These are phyloP conservation scores for Mionectes macconnelli DNA, from an alignment of 2,113 vertebrate species.

Conservation along the genomic window DNA sequence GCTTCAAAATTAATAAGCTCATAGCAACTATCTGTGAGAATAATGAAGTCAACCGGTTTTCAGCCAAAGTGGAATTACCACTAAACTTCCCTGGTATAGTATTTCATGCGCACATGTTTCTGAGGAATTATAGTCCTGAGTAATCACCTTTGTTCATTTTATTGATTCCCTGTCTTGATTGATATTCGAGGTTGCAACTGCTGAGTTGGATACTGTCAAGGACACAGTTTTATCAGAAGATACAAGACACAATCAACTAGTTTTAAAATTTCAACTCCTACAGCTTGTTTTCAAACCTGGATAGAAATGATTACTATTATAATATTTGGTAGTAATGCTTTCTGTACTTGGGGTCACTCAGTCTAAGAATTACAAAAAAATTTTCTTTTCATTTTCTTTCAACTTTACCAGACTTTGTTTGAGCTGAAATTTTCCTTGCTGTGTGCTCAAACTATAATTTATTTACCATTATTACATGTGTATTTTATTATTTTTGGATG, in stretches of 20 bases:
- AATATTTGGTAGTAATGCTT: neutral
- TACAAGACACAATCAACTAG: neutral
- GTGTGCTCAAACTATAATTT: neutral
- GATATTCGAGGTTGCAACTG: neutral
- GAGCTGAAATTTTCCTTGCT: neutral
- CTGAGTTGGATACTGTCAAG: neutral
- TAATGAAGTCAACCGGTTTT: slow-evolving; percentile 28
- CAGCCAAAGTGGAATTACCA: slow-evolving; percentile 74
- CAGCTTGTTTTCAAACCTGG: neutral
- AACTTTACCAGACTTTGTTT: neutral
- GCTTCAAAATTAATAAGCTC: slow-evolving; percentile 81
- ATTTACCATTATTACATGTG: neutral
- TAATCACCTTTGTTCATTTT: neutral
- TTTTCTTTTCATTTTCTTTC: neutral
- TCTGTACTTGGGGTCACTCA: neutral
- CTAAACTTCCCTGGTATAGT: slow-evolving; percentile 82
- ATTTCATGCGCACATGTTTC: neutral
- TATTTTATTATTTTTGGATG: neutral
- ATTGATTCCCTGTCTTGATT: neutral
- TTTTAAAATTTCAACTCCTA: neutral
- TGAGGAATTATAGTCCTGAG: neutral
- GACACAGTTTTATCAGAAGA: neutral
- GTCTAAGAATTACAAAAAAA: neutral
- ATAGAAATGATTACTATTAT: neutral
- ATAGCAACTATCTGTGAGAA: slow-evolving; percentile 69